phyloP scores from a whole-genome alignment of 2,113 vertebrate genomes.

The Limanda limanda region DNA sequence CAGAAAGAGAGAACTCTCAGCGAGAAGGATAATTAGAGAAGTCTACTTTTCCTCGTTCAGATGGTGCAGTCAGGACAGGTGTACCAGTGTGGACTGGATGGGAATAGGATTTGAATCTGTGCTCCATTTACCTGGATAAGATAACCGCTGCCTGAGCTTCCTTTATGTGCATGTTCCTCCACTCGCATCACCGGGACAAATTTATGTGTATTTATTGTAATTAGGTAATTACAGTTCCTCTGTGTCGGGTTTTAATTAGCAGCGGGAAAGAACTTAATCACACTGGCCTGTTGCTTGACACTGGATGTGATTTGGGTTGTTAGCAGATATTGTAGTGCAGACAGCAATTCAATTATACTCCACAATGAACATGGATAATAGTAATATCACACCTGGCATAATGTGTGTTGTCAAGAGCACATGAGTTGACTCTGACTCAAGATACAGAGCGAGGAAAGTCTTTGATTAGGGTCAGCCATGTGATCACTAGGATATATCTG shows the following conservation, averaged over 20 bases:
- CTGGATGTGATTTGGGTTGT: slow-evolving; percentile 46
- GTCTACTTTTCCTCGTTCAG: slow-evolving; percentile 36
- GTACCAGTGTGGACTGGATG: slow-evolving; percentile 18
- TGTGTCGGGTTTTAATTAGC: slow-evolving; percentile 56
- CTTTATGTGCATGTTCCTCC: neutral
- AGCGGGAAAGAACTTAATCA: slow-evolving; percentile 52
- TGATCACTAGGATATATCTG: slow-evolving; percentile 1
- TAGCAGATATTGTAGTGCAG: slow-evolving; percentile 35
- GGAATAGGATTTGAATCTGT: slow-evolving; percentile 16
- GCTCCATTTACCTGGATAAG: slow-evolving; percentile 21
- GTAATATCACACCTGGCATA: slow-evolving; percentile 6
- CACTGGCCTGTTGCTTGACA: slow-evolving; percentile 43
- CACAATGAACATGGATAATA: slow-evolving; percentile 47
- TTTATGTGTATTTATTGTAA: slow-evolving; percentile 42
- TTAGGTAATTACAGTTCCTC: slow-evolving; percentile 43
- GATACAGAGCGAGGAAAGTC: neutral
- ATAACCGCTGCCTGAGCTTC: neutral
- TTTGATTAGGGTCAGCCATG: neutral
- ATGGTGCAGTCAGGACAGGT: slow-evolving; percentile 19
- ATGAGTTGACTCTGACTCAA: neutral
- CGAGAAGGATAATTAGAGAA: slow-evolving; percentile 55
- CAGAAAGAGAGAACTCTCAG: slow-evolving; percentile 50
- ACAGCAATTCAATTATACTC: slow-evolving; percentile 44
- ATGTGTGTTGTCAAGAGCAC: neutral
- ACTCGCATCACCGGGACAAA: slow-evolving; percentile 17